Conservation (phyloP, 2,113 vertebrate species). For the Perca flavescens region DNA sequence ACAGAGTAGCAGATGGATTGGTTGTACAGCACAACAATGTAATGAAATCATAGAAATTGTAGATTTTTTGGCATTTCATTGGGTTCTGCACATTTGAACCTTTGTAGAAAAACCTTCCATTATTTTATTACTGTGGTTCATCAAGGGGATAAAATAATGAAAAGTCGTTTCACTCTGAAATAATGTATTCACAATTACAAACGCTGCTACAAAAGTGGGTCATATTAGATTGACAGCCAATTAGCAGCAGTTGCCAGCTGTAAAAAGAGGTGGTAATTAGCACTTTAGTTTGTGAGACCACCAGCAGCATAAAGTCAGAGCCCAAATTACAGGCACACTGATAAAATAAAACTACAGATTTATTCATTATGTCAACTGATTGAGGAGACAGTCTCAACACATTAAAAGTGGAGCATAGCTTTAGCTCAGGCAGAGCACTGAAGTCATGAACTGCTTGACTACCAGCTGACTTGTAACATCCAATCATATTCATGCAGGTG, state of each 20-base stretch:
- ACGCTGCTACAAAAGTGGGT: not conserved
- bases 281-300: not conserved
- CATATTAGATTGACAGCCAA: conserved; percentile 6
- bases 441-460: not conserved
- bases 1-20: not conserved
- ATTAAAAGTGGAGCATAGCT: not conserved
- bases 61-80: not conserved
- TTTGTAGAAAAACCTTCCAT: not conserved
- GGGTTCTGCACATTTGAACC: not conserved
- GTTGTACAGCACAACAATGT: not conserved
- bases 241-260: not conserved
- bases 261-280: conserved; percentile 12
- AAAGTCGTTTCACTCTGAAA: not conserved
- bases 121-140: not conserved
- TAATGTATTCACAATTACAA: not conserved
- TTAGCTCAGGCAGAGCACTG: not conserved
- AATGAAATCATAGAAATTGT: conserved; percentile 4
- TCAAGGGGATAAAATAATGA: not conserved
- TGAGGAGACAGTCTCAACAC: not conserved
- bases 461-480: not conserved
- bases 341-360: not conserved
- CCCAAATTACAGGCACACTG: not conserved
- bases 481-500: not conserved
- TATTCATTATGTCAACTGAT: not conserved
- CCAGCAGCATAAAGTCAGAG: not conserved